Evolutionary conservation across 2,888 invertebrate genomes (phyloP).

Genomic region (Cinara cedri): DNA sequence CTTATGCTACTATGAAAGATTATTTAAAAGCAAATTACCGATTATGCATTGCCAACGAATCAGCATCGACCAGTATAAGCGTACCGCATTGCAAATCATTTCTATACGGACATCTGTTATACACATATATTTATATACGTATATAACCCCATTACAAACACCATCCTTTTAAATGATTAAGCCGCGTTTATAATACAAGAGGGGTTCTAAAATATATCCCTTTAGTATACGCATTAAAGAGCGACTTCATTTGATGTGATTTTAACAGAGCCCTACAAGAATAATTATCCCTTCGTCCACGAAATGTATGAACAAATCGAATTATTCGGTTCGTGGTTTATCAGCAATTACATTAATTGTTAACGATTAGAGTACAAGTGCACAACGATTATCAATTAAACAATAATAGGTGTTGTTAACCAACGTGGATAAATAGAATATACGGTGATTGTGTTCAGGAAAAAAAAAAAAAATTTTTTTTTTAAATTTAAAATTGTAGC

Average conservation of each 20-base stretch:
- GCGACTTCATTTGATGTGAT: slow-evolving; percentile 29
- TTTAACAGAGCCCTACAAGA: slow-evolving; percentile 14
- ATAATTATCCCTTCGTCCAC: background rate
- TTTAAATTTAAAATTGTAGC: too few species aligned
- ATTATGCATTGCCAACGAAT: slow-evolving; percentile 34
- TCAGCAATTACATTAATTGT: background rate
- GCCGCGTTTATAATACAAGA: slow-evolving; percentile 41
- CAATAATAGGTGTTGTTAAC: too few species aligned
- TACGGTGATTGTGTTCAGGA: too few species aligned
- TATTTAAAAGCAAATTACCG: slow-evolving; percentile 22
- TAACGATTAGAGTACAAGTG: background rate
- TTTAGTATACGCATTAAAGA: slow-evolving; percentile 22
- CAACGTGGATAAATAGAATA: too few species aligned
- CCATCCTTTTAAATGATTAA: slow-evolving; percentile 48
- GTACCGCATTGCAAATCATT: slow-evolving; percentile 14
- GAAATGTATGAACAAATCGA: background rate
- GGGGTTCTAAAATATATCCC: slow-evolving; percentile 39
- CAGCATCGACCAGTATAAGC: background rate
- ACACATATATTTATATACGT: background rate
- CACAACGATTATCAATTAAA: too few species aligned
- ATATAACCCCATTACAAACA: slow-evolving; percentile 28
- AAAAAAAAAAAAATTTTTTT: too few species aligned
- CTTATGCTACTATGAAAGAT: background rate
- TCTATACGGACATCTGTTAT: background rate
- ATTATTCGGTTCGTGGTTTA: background rate